phyloP scores from a whole-genome alignment of 2,797 vertebrate species.

The Hipposideros larvatus region DNA sequence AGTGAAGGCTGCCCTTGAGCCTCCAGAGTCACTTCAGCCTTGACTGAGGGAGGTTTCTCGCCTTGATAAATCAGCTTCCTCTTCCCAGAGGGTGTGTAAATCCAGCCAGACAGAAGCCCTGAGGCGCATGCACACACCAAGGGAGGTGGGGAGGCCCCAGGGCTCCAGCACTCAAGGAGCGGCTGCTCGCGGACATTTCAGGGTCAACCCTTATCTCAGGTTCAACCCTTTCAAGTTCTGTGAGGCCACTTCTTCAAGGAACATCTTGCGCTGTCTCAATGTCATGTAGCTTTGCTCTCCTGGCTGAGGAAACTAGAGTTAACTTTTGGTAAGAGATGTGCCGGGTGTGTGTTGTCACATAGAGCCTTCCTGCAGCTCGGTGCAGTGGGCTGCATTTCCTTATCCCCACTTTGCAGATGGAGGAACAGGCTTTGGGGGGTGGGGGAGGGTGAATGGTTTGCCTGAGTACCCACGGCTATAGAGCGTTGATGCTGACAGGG shows the following conservation, averaged over 20 bases:
- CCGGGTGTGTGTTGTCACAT: background rate
- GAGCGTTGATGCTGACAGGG: too few species aligned
- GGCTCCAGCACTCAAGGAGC: background rate
- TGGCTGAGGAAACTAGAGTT: background rate
- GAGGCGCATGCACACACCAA: background rate
- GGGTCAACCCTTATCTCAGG: background rate
- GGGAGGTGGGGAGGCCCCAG: background rate
- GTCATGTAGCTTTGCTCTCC: background rate
- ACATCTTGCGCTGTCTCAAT: background rate
- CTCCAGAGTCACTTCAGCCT: background rate
- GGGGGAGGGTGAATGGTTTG: background rate
- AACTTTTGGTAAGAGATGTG: background rate
- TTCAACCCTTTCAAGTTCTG: background rate
- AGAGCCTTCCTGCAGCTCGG: background rate
- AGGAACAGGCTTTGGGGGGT: too few species aligned
- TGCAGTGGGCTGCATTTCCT: background rate
- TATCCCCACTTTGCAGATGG: background rate
- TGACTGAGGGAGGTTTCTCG: background rate
- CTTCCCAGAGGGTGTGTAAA: rapidly evolving
- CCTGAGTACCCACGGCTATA: background rate
- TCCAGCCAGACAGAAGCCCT: background rate
- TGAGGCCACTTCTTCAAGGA: background rate
- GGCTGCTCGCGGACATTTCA: background rate
- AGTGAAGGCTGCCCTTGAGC: background rate
- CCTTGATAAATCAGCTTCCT: background rate